Conservation (phyloP, 2,888 invertebrate species). For the Drosophila fungiperda region DNA sequence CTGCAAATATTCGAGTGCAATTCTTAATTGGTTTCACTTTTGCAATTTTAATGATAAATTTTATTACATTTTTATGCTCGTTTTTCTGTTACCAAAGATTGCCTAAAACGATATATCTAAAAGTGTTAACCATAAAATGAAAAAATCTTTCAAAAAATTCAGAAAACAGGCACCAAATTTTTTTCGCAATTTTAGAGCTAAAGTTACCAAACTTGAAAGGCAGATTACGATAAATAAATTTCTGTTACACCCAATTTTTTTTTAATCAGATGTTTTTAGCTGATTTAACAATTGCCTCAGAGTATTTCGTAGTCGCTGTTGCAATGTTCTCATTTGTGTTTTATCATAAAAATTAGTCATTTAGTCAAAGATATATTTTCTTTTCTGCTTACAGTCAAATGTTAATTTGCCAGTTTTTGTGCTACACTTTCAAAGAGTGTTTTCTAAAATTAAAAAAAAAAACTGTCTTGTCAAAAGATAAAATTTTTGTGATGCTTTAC, state of each 20-base stretch:
- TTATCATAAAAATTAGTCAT: not conserved
- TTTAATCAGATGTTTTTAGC: not conserved
- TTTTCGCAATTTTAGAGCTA: not conserved
- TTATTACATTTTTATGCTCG: not conserved
- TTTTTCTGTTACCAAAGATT: not conserved
- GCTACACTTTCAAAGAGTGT: constrained; percentile 2
- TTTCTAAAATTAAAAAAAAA: constrained; percentile 17
- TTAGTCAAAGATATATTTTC: not conserved
- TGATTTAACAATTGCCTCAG: not conserved
- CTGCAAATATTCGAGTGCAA: not conserved
- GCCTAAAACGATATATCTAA: not conserved
- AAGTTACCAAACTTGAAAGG: not conserved
- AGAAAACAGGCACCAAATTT: rapidly evolving
- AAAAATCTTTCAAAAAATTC: not conserved
- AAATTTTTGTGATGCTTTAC: constrained; percentile 25
- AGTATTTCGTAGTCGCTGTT: not conserved
- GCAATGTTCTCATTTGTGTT: not conserved
- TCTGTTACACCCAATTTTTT: not conserved
- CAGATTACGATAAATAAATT: not conserved
- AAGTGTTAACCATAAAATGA: rapidly evolving
- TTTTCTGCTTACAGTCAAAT: not conserved
- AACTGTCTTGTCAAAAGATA: not conserved
- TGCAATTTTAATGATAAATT: not conserved
- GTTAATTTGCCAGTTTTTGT: constrained; percentile 2
- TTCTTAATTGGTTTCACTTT: not conserved